phyloP scores from a whole-genome alignment of 2,113 vertebrate genomes.

The Petrocephalus microphthalmus region DNA sequence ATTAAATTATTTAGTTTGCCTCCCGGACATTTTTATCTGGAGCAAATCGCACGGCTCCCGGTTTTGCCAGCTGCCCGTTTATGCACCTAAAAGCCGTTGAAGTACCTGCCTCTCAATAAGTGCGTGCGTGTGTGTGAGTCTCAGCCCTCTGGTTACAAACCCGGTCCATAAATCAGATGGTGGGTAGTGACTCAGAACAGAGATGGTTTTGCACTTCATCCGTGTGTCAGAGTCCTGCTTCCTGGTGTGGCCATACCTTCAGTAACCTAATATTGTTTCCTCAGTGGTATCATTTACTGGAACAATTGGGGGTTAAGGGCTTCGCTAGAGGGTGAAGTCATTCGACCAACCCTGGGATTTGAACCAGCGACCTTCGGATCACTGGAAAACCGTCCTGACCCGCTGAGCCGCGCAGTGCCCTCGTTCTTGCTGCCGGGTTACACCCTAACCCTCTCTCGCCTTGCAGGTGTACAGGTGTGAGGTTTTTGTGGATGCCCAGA shows the following conservation, averaged over 20 bases:
- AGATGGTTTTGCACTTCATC: neutral
- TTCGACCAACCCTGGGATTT: neutral
- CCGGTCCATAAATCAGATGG: neutral
- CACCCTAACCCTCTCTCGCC: constrained; percentile 9
- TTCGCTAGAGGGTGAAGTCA: neutral
- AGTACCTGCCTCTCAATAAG: neutral
- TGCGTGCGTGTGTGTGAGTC: neutral
- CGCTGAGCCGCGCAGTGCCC: neutral
- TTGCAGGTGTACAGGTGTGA: constrained; percentile 57
- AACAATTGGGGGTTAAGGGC: neutral
- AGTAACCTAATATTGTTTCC: neutral
- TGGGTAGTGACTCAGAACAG: neutral
- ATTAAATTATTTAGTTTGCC: constrained; percentile 2
- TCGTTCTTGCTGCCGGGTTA: neutral
- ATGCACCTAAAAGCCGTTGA: neutral
- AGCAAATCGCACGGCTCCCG: neutral
- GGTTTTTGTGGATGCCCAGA: constrained; percentile 69
- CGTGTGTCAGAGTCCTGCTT: neutral
- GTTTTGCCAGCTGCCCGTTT: neutral
- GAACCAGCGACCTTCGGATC: neutral
- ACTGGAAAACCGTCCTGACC: neutral
- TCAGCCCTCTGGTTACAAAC: neutral
- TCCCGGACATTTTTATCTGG: neutral
- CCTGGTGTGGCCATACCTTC: neutral
- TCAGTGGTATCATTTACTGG: neutral